Evolutionary conservation across 2,113 vertebrate species (phyloP).

Genomic region (Danio rerio): GRCz12tu NC_133182.1:47917501-47918000

Average conservation of each 20-base stretch:
- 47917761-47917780: slow-evolving; percentile 34
- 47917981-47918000: neutral
- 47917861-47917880: neutral
- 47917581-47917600: slow-evolving; percentile 63
- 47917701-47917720: slow-evolving; percentile 59
- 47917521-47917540: slow-evolving; percentile 20
- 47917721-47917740: slow-evolving; percentile 37
- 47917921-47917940: neutral
- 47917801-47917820: neutral
- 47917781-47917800: slow-evolving; percentile 6
- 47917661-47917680: slow-evolving; percentile 61
- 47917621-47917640: slow-evolving; percentile 64
- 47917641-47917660: slow-evolving; percentile 60
- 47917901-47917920: neutral
- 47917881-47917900: neutral
- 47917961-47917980: neutral
- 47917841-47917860: neutral
- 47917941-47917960: neutral
- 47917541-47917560: neutral
- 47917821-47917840: neutral
- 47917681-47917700: slow-evolving; percentile 61
- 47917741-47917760: slow-evolving; percentile 23
- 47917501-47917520: slow-evolving; percentile 15
- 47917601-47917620: slow-evolving; percentile 61
- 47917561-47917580: slow-evolving; percentile 52